Percentiles rank a stretch among this genome's conserved stretches.
Evolutionary conservation across 2,113 vertebrate species (phyloP).

Genomic region (Pristiophorus japonicus): DNA sequence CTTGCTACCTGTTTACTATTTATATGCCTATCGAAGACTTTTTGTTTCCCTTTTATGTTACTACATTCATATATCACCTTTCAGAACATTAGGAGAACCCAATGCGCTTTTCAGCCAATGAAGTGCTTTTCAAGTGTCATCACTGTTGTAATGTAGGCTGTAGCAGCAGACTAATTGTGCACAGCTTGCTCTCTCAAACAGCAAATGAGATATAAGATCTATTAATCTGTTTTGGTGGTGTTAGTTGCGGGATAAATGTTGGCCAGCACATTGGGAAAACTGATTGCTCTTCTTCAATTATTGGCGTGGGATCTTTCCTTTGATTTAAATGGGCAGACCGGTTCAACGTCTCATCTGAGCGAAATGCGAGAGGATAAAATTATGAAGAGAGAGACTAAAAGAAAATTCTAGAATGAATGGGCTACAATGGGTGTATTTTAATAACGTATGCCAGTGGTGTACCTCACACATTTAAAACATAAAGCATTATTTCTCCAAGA

Average conservation of each 20-base stretch:
- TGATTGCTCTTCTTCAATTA: not conserved
- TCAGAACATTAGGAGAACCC: not conserved
- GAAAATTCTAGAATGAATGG: not conserved
- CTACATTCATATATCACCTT: not conserved
- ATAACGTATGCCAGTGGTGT: not conserved
- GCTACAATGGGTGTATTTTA: constrained; percentile 1
- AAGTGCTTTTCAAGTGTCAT: not conserved
- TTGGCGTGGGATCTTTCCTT: not conserved
- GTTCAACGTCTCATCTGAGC: not conserved
- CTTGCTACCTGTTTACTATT: no score
- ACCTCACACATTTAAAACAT: not conserved
- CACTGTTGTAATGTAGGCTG: not conserved
- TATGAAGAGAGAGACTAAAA: not conserved
- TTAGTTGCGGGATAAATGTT: not conserved
- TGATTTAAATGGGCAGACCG: not conserved
- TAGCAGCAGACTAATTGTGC: not conserved
- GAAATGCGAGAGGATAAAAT: not conserved
- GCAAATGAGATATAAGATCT: not conserved
- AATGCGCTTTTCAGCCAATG: not conserved
- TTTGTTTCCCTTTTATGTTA: no score
- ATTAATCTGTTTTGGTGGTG: not conserved
- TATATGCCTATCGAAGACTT: no score
- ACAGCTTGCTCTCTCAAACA: not conserved
- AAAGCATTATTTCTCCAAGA: not conserved
- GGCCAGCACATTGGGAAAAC: not conserved